Conservation (phyloP, 2,113 vertebrate species). For the Leptosomus discolor region DNA sequence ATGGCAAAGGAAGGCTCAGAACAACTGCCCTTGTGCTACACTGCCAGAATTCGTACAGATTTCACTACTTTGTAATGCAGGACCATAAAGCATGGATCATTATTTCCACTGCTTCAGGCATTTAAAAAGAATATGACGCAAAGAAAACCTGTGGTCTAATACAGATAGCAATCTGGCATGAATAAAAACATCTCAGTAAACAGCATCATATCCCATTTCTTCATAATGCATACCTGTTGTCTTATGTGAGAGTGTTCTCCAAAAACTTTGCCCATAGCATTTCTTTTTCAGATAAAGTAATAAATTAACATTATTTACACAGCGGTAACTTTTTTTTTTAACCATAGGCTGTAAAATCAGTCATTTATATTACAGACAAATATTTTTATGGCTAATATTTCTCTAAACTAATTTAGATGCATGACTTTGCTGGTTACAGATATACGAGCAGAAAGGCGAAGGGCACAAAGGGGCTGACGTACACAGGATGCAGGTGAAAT, state of each 20-base stretch:
- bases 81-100: neutral
- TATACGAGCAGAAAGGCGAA: neutral
- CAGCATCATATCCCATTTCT: neutral
- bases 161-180: neutral
- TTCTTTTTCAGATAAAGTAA: constrained; percentile 4
- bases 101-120: constrained; percentile 1
- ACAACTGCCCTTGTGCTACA: fast-evolving
- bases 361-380: constrained; percentile 12
- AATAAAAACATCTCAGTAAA: neutral
- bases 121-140: neutral
- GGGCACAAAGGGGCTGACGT: neutral
- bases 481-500: neutral
- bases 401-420: constrained; percentile 47
- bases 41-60: neutral
- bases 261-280: neutral
- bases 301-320: neutral
- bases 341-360: neutral
- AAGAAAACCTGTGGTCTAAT: neutral
- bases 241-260: neutral
- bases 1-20: neutral
- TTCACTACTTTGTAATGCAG: neutral
- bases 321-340: neutral
- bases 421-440: neutral
- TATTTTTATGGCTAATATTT: constrained; percentile 53
- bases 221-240: neutral